Evolutionary conservation across 2,113 vertebrate genomes (phyloP).

Genomic region (Nibea coibor): DNA sequence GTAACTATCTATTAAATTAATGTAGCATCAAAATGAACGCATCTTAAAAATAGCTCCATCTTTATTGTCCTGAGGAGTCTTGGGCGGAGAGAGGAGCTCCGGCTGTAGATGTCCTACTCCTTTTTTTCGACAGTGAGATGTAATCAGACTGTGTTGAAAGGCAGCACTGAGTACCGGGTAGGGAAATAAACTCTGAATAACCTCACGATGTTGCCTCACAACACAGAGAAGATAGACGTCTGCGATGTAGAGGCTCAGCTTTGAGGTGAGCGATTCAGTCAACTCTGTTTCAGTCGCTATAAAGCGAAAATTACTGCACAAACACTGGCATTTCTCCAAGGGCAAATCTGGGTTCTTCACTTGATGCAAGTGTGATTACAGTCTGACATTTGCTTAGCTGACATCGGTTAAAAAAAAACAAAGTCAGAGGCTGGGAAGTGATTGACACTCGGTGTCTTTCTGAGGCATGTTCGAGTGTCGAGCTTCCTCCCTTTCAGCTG

Average conservation of each 20-base stretch:
- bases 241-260: conserved; percentile 12
- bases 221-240: conserved; percentile 1
- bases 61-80: conserved; percentile 32
- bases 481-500: conserved; percentile 53
- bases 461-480: conserved; percentile 42
- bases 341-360: conserved; percentile 31
- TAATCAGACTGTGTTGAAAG: conserved; percentile 27
- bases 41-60: conserved; percentile 56
- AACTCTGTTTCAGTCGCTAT: not conserved
- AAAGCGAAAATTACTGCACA: not conserved
- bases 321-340: conserved; percentile 11
- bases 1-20: conserved; percentile 35
- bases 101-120: conserved; percentile 21
- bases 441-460: conserved; percentile 54
- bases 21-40: no score
- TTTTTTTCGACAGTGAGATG: conserved; percentile 21
- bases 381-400: conserved; percentile 41
- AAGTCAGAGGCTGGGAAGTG: conserved; percentile 22
- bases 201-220: conserved; percentile 11
- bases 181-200: conserved; percentile 44
- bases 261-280: conserved; percentile 9
- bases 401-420: conserved; percentile 13
- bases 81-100: conserved; percentile 13
- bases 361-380: conserved; percentile 38
- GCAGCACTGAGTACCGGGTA: not conserved